Evolutionary conservation across 2,888 invertebrate species (phyloP).

Genomic region (Hypolimnas misippus): DNA sequence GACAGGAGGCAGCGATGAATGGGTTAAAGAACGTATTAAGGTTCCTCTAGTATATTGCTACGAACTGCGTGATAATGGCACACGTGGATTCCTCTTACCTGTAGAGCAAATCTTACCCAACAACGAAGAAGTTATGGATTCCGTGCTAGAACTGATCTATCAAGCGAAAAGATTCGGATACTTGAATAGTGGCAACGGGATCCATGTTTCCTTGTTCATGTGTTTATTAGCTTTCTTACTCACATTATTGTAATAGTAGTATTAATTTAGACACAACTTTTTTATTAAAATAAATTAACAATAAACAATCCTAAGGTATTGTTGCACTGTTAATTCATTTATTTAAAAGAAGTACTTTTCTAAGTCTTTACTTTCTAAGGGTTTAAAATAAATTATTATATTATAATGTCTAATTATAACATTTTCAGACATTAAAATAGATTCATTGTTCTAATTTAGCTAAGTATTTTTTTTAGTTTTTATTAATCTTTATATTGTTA

Average conservation of each 20-base stretch:
- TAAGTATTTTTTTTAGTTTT: too few species aligned
- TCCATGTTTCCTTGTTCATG: constrained; percentile 8
- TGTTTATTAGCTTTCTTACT: constrained; percentile 11
- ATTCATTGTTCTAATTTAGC: too few species aligned
- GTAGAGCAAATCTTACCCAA: constrained; percentile 86
- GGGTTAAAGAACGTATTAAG: constrained; percentile 87
- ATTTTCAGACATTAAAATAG: too few species aligned
- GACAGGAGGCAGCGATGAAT: constrained; percentile 88
- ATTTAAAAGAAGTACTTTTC: too few species aligned
- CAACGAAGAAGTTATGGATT: constrained; percentile 84
- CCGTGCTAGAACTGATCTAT: constrained; percentile 63
- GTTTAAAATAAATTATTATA: too few species aligned
- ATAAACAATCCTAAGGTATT: too few species aligned
- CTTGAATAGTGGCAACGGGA: constrained; percentile 50
- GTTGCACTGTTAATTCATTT: too few species aligned
- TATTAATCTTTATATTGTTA: too few species aligned
- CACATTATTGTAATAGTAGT: constrained; percentile 11
- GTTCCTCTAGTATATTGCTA: constrained; percentile 88
- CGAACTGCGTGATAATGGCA: constrained; percentile 88
- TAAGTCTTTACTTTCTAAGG: too few species aligned
- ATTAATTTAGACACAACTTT: neutral
- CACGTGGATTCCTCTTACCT: constrained; percentile 88
- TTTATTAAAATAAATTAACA: too few species aligned
- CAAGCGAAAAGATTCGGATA: constrained; percentile 69
- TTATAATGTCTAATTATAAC: too few species aligned